These are phyloP conservation scores for Corythornis madagascariensis DNA, from an alignment of 2,113 vertebrate genomes.

Conservation along the genomic window DNA sequence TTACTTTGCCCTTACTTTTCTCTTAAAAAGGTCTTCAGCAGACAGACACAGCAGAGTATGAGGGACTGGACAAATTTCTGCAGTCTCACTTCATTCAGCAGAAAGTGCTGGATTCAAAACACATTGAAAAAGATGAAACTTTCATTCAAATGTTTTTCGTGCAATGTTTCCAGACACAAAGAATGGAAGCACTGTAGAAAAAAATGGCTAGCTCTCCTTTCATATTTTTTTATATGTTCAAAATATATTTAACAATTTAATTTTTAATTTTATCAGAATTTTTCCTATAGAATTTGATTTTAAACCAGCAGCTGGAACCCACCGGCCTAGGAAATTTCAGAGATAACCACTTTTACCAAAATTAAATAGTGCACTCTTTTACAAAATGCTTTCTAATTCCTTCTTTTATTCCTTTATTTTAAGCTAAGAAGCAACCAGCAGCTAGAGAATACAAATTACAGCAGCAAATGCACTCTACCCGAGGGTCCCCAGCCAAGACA, in stretches of 20 bases:
- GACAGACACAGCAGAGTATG: neutral
- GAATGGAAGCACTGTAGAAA: neutral
- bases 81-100: neutral
- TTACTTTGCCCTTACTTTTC: neutral
- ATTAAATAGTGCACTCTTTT: neutral
- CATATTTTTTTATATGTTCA: neutral
- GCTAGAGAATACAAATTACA: slow-evolving; percentile 41
- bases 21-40: neutral
- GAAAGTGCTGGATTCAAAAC: neutral
- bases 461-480: slow-evolving; percentile 17
- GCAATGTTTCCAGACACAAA: neutral
- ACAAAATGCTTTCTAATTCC: neutral
- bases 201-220: neutral
- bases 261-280: neutral
- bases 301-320: neutral
- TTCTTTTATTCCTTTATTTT: slow-evolving; percentile 34
- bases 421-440: slow-evolving; percentile 10
- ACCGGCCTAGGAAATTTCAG: neutral
- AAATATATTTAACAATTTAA: neutral
- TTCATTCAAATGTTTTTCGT: neutral
- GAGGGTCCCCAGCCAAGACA: slow-evolving; percentile 39
- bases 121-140: neutral
- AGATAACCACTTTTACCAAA: neutral
- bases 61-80: neutral
- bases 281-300: neutral